These are phyloP conservation scores for Oxyura jamaicensis DNA, from an alignment of 2,113 vertebrate genomes.

Conservation along the genomic window DNA sequence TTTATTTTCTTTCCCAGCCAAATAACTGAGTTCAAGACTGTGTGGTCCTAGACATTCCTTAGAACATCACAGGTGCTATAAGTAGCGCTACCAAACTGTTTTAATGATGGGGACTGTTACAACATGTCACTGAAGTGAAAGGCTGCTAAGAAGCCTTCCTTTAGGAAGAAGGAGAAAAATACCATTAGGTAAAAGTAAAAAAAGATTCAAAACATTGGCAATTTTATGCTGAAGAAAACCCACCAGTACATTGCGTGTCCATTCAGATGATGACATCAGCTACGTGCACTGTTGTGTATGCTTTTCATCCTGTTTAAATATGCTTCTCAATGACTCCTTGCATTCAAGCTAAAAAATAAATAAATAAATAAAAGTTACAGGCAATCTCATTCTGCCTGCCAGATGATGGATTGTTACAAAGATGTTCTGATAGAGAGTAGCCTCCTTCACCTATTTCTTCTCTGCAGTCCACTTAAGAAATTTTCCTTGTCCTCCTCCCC, in stretches of 20 bases:
- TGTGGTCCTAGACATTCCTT: not conserved
- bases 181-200: not conserved
- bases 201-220: not conserved
- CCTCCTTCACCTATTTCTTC: constrained; percentile 25
- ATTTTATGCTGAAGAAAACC: not conserved
- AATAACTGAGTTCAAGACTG: not conserved
- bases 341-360: not conserved
- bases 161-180: not conserved
- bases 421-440: constrained; percentile 14
- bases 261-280: not conserved
- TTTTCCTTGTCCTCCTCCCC: constrained; percentile 1
- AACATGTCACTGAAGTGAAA: not conserved
- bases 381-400: not conserved
- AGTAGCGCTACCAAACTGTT: not conserved
- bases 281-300: not conserved
- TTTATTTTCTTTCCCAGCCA: not conserved
- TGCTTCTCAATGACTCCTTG: not conserved
- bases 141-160: not conserved
- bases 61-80: not conserved
- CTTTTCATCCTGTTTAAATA: not conserved
- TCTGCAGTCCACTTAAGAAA: constrained; percentile 55
- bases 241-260: not conserved
- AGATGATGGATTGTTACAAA: not conserved
- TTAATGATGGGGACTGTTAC: not conserved
- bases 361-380: not conserved